phyloP scores from a whole-genome alignment of 2,113 vertebrate species.

The Polyodon spathula region DNA sequence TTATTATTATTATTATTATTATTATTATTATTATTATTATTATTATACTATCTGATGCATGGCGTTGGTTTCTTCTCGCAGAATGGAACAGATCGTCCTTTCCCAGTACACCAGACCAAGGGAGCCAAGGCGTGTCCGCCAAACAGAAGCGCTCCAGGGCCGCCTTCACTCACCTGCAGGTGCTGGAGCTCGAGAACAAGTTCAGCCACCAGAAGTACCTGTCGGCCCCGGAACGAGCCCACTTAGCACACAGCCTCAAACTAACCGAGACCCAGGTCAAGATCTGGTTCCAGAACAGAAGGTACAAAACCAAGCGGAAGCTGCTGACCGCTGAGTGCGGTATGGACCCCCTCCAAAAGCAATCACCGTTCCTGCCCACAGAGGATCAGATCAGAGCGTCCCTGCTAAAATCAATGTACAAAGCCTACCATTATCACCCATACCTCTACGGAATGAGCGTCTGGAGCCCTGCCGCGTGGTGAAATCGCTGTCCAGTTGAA shows the following conservation, averaged over 20 bases:
- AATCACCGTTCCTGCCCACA: constrained; percentile 27
- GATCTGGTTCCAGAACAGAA: constrained; percentile 96
- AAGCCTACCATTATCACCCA: constrained; percentile 60
- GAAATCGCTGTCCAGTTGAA: no score
- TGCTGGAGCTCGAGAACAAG: constrained; percentile 81
- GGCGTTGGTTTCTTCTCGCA: constrained; percentile 17
- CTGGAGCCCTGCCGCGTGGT: constrained; percentile 70
- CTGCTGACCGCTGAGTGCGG: constrained; percentile 56
- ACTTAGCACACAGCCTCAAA: constrained; percentile 74
- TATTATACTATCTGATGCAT: no score
- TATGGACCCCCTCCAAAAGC: constrained; percentile 41
- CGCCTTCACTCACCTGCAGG: constrained; percentile 84
- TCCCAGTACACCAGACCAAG: constrained; percentile 24
- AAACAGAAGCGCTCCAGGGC: constrained; percentile 77
- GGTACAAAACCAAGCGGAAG: constrained; percentile 92
- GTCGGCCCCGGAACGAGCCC: constrained; percentile 78
- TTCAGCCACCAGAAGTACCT: constrained; percentile 88
- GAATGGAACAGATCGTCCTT: constrained; percentile 26
- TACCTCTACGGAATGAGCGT: constrained; percentile 62
- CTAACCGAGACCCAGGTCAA: constrained; percentile 96
- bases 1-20: no score
- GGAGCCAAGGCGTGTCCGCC: neutral
- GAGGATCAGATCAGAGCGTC: constrained; percentile 51
- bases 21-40: no score
- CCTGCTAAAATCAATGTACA: constrained; percentile 52